A percentile compares a stretch with the other conserved stretches of the same genome.
Conservation (phyloP, 2,113 vertebrate genomes). For the Platysteira castanea region DNA sequence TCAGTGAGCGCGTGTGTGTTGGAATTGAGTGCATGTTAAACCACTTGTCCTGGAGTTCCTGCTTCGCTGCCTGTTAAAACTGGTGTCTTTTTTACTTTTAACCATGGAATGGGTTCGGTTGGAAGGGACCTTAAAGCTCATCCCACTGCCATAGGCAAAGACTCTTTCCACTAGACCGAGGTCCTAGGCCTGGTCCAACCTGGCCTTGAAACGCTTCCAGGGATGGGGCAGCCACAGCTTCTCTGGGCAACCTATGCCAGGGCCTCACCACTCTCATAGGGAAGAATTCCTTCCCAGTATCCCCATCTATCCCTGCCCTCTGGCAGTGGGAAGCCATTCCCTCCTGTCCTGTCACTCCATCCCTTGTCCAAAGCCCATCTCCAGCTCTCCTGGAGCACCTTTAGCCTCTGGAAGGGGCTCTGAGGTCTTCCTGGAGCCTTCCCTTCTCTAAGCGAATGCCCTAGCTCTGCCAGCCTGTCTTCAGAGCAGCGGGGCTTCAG, state of each 20-base stretch:
- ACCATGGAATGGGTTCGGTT: neutral
- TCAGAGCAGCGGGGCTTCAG: neutral
- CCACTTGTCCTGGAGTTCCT: neutral
- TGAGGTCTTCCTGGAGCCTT: neutral
- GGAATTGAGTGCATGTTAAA: fast-evolving
- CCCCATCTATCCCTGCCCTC: neutral
- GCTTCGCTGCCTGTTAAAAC: neutral
- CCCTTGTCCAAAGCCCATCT: neutral
- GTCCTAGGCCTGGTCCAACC: neutral
- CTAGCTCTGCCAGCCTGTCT: neutral
- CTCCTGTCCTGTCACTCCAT: neutral
- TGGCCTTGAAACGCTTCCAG: neutral
- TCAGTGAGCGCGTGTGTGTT: fast-evolving
- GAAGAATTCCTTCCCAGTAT: neutral
- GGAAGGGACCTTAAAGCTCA: neutral
- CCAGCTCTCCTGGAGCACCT: neutral
- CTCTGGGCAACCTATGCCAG: neutral
- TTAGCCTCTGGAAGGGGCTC: neutral
- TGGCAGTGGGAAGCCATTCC: neutral
- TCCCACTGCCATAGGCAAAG: neutral
- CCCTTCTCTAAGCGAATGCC: neutral
- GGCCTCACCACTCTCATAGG: neutral
- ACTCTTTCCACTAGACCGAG: neutral
- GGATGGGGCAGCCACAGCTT: neutral
- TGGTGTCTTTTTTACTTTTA: neutral